phyloP scores from a whole-genome alignment of 2,113 vertebrate species.

The Engystomops pustulosus region DNA sequence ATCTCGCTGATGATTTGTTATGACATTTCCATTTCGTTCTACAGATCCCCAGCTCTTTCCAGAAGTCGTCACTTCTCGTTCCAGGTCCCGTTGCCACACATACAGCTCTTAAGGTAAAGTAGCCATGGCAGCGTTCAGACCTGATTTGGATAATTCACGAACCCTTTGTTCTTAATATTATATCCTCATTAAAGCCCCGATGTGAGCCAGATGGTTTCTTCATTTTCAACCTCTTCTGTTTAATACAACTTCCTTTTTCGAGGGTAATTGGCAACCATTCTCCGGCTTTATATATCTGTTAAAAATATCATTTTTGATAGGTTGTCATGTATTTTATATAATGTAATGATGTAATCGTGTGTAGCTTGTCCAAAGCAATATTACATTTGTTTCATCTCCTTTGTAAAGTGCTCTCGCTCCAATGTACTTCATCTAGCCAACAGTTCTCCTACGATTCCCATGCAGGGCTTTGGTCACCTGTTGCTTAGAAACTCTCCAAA shows the following conservation, averaged over 20 bases:
- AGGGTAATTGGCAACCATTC: conserved; percentile 46
- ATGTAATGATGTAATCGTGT: conserved; percentile 77
- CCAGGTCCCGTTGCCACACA: conserved; percentile 58
- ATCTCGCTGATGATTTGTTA: neutral
- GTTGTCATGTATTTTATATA: conserved; percentile 58
- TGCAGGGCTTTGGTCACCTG: conserved; percentile 82
- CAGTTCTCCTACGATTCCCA: conserved; percentile 71
- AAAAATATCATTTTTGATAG: conserved; percentile 59
- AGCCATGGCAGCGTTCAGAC: conserved; percentile 9
- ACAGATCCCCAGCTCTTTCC: neutral
- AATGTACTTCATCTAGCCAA: conserved; percentile 75
- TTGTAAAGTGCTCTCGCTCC: conserved; percentile 75
- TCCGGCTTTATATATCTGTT: conserved; percentile 53
- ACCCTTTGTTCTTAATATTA: conserved; percentile 45
- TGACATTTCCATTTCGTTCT: neutral
- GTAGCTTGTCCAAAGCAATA: conserved; percentile 80
- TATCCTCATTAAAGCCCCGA: conserved; percentile 39
- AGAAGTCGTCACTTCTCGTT: neutral
- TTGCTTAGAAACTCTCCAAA: conserved; percentile 86
- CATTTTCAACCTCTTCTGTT: conserved; percentile 41
- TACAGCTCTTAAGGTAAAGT: conserved; percentile 9
- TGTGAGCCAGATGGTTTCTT: conserved; percentile 53
- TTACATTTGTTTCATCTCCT: conserved; percentile 82
- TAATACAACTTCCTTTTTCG: conserved; percentile 20
- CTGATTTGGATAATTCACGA: conserved; percentile 48